A percentile compares a stretch with the other conserved stretches of the same genome.
phyloP scores from a whole-genome alignment of 2,113 vertebrate genomes.

The Butorides virescens region DNA sequence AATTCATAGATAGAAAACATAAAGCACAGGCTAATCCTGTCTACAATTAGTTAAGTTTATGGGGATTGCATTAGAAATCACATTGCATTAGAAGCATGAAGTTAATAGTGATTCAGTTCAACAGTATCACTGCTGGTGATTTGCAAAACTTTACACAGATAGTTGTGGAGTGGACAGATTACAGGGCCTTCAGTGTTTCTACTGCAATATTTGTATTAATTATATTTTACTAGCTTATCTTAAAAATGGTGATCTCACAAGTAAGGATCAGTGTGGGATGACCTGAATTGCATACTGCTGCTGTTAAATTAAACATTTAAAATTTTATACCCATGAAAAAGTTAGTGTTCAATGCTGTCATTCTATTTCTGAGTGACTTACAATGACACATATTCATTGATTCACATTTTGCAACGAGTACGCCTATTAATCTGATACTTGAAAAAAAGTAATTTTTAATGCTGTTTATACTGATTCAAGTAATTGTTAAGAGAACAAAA shows the following conservation, averaged over 20 bases:
- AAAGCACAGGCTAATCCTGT: neutral
- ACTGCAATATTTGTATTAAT: neutral
- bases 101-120: neutral
- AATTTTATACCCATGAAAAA: neutral
- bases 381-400: neutral
- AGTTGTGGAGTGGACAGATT: neutral
- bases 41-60: neutral
- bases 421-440: neutral
- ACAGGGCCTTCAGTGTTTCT: neutral
- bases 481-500: neutral
- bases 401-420: neutral
- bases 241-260: neutral
- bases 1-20: neutral
- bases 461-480: neutral
- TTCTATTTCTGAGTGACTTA: neutral
- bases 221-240: neutral
- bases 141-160: neutral
- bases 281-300: neutral
- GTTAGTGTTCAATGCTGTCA: neutral
- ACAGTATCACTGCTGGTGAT: neutral
- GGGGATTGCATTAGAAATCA: neutral
- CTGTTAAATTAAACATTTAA: neutral
- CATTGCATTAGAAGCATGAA: neutral
- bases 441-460: neutral
- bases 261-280: neutral